Base-by-base conservation (phyloP, 2,888 invertebrate genomes). In the Philaethria dido region DNA sequence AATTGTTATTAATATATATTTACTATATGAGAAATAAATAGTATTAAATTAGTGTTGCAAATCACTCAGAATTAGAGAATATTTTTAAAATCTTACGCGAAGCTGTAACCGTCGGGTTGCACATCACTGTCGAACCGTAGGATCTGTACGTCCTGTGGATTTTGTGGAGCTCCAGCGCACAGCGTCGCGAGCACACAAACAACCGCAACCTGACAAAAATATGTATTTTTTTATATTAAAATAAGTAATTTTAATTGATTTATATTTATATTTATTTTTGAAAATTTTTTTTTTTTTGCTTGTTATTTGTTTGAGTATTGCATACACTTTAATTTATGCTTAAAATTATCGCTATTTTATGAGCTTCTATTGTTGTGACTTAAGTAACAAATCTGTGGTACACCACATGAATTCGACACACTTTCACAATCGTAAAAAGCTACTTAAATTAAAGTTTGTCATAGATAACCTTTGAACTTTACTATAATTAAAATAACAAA, bases 31-130 rank as follows among this genome's bases (percentile, higher is more conserved):
- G 29, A 29, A 4, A 29, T 4, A 29, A 29, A 29, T 29, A 29
- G n/a, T n/a, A n/a, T n/a, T n/a, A n/a, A n/a, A 29, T 4, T 6
- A 29, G 29, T 29, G 29, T 4, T 29, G 29, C 6, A 29, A 29
- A 29, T 29, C 3, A 6, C 29, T 29, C 29, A 29, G 29, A 29
- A 29, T 29, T 29, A 29, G 14, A n/a, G 42, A 68, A 36, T 36
- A 48, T 48, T n/a, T 48, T 39, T 9, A 20, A 39, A 20, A 44
- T 59, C 94, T 93, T 89, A 95, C 95, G 93, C 94, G 80, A 95
- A 95, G 77, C 93, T 94, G 83, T 95, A 95, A 75, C 94, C 94
- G 71, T 94, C 94, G 61, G 93, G 82, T 64, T 93, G 94, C 42
- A 94, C 94, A 77, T 95, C 94, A 79, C 94, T 94, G 76, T 95